Evolutionary conservation across 2,888 invertebrate genomes (phyloP), one percentile per base, ranked within the genome.

Genomic region (Apodemia mormo): DNA sequence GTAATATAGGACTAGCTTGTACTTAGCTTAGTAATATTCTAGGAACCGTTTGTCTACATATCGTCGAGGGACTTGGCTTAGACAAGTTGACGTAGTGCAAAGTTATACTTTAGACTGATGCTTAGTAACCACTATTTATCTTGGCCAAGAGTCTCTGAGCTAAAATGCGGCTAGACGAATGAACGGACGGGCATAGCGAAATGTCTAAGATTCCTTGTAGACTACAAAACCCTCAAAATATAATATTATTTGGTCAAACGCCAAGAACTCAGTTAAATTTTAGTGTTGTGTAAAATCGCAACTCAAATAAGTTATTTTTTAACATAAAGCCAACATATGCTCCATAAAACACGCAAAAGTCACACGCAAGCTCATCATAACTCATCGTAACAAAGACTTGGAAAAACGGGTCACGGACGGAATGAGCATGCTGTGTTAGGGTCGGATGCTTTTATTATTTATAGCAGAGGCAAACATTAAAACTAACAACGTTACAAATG

Each of bases 321-420:
- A 49, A 52, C 7, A 52, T 52, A 61, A 33, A 61, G 37, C 33
- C 37, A 37, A 58, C 37, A 52, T n/a, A 52, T 14, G 7, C 37
- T 1, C 14, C 3, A 33, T 37, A 14, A 33, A 14, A 14, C 61
- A 61, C 14, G 61, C 61, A 33, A 37, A 61, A 61, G 2, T 14
- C 2, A 33, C 61, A 61, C 61, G 61, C 61, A 37, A 61, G 33
- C 33, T 61, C 37, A 61, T 61, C 61, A 61, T 61, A 61, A 61
- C 37, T 61, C 61, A 61, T 61, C 7, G 61, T 61, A 61, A 61
- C 61, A 61, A 61, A 61, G 61, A 61, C 61, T 33, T 61, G 33
- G 7, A 61, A 37, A 61, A 61, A 61, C 33, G 61, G 61, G 61
- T 64, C 61, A 64, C 37, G 37, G 61, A 64, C 61, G 37, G 61